Conservation (phyloP, 2,797 vertebrate genomes). For the Harpagifer antarcticus region DNA sequence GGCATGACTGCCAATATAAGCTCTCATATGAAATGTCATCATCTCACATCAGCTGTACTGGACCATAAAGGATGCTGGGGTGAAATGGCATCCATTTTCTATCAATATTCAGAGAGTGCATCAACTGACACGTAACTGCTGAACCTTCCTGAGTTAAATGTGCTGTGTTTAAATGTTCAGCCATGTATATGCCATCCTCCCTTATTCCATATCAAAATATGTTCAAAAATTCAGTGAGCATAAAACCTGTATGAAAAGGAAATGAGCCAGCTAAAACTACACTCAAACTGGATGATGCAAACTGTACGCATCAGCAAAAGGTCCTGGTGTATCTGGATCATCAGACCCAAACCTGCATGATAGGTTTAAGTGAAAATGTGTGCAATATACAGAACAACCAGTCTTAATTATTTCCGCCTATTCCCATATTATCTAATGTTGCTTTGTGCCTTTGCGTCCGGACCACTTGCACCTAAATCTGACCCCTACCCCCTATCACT, state of each 20-base stretch:
- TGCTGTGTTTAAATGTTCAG: constrained; percentile 34
- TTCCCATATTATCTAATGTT: not conserved
- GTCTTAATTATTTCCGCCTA: not conserved
- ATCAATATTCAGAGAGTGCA: constrained; percentile 53
- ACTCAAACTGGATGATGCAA: constrained; percentile 10
- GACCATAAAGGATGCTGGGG: constrained; percentile 56
- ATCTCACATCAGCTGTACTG: constrained; percentile 54
- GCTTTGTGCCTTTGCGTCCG: not conserved
- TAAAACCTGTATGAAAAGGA: constrained; percentile 36
- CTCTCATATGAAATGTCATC: constrained; percentile 62
- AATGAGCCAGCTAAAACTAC: constrained; percentile 38
- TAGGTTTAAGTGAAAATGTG: no score
- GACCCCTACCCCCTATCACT: not conserved
- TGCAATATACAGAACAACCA: no score
- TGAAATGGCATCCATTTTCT: constrained; percentile 46
- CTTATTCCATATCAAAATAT: constrained; percentile 29
- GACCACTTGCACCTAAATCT: not conserved
- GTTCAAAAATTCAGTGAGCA: not conserved
- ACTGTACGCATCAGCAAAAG: constrained; percentile 23
- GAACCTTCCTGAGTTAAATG: constrained; percentile 43
- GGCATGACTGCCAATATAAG: constrained; percentile 41
- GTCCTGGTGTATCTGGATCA: constrained; percentile 5
- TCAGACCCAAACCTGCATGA: constrained; percentile 3
- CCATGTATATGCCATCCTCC: constrained; percentile 10
- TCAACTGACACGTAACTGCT: constrained; percentile 18